Evolutionary conservation across 2,888 invertebrate species (phyloP), one percentile per base, ranked within the genome.

Genomic region (Phymatocera aterrima): DNA sequence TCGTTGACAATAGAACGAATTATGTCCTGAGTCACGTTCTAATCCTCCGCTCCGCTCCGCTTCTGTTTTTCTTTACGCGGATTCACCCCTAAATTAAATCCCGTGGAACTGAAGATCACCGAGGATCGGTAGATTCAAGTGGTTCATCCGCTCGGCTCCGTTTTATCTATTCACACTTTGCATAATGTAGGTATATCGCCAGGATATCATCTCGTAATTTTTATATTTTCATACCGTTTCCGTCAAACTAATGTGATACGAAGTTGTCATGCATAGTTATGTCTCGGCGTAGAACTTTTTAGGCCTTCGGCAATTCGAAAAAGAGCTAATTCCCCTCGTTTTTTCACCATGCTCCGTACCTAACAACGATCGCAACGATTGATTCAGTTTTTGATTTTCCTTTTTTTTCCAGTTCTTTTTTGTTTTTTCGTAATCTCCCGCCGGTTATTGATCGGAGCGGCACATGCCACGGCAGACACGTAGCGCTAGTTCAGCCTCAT

Each of bases 391-490:
- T 72, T 51, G 28, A 51, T 51, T n/a, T n/a, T n/a, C n/a, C n/a
- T n/a, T n/a, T n/a, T n/a, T n/a, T n/a, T n/a, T n/a, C n/a, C n/a
- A n/a, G n/a, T n/a, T n/a, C n/a, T 61, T 31, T 61, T 61, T 28
- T 12, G 8, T 18, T 51, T 72, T 43, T 31, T 72, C 34, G 31
- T 31, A 31, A 72, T 72, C 72, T 48, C 48, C 31, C 48, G 48
- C 21, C 2, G 48, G 28, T 72, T 72, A 72, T 72, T 72, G 72
- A 72, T 72, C 72, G 51, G 72, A 51, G 72, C 15, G 51, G 51
- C 72, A 72, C 72, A 72, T 72, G 72, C 72, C 51, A 43, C 72
- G 51, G 21, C 24, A 72, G 72, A 72, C 51, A 72, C 72, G 70
- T 72, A 72, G 34, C 70, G 31, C 51, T 43, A 31, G 28, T 72